phyloP scores from a whole-genome alignment of 1,140 invertebrate species.

The Orchestia grillus region DNA sequence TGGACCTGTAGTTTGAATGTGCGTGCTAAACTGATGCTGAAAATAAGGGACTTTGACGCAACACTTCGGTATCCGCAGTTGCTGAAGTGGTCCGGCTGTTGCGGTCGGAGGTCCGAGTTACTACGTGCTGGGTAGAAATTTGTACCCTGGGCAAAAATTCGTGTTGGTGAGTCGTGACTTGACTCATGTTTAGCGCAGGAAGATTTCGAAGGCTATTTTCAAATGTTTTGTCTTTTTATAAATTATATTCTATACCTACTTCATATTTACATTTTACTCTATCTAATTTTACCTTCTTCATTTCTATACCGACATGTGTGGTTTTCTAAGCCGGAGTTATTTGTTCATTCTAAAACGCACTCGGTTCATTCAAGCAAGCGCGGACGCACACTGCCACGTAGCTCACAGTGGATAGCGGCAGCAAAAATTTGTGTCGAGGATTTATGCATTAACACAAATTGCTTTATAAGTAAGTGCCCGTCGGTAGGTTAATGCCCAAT shows the following conservation, averaged over 20 bases:
- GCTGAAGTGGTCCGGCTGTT: background rate
- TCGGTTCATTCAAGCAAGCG: too few relatives aligned
- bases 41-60: background rate
- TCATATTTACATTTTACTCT: background rate
- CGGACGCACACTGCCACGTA: too few relatives aligned
- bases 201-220: background rate
- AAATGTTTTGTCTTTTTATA: background rate
- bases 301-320: background rate
- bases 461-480: too few relatives aligned
- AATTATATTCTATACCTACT: too few relatives aligned
- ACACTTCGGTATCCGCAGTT: background rate
- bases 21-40: background rate
- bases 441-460: too few relatives aligned
- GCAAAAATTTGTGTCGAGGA: too few relatives aligned
- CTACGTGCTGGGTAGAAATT: background rate
- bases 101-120: too few relatives aligned
- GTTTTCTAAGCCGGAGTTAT: background rate
- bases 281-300: background rate
- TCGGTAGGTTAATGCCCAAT: too few relatives aligned
- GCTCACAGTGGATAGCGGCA: too few relatives aligned
- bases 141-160: background rate
- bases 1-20: background rate
- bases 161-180: background rate
- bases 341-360: background rate
- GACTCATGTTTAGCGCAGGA: background rate